Base-by-base conservation (phyloP, 2,888 invertebrate genomes). In the Drosophila yooni region DNA sequence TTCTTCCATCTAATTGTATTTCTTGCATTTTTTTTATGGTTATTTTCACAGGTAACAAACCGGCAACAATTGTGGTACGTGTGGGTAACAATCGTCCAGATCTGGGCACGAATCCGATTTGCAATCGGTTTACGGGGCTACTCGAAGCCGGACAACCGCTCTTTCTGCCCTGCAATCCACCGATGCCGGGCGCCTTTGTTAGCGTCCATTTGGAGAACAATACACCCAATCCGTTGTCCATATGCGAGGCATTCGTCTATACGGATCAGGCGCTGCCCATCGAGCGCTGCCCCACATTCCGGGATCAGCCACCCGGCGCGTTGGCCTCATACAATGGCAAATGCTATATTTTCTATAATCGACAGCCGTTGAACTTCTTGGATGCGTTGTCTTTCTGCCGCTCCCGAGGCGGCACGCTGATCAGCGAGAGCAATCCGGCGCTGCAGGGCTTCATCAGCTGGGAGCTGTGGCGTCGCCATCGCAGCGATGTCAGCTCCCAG, bases 101-200 rank as follows among this genome's bases (percentile, higher is more conserved):
- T 92, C 94, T 98, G 71, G 98, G 97, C 67, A 97, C 97, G 31
- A 98, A 98, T 93, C 98, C 98, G 0, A 95, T 98, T 83, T 98
- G 98, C 94, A 98, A 98, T 94, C 95, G 97, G 6, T 98, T 97
- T 93, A 97, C 96, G 8, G 98, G 98, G 2, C 95, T 95, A 73
- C 93, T 97, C 15, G 97, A 98, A 91, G 98, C 98, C 92, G 98
- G 98, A 0, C 97, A 98, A 90, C 98, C 98, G 0, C 94, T 98
- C 8, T 98, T 98, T 94, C 93, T 98, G 59, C 98, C 98, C 0
- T 98, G 98, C 94, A 98, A 98, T 93, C 98, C 98, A 1, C 98
- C 98, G 0, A 98, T 98, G 97, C 97, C 98, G 0, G 98, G 98
- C 0, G 98, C 98, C 11, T 98, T 98, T 92, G 98, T 98, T 74